Evolutionary conservation across 30 jellyfish, hydroid and myxozoan species (phyloP).

Genomic region (Turritopsis dohrnii): DNA sequence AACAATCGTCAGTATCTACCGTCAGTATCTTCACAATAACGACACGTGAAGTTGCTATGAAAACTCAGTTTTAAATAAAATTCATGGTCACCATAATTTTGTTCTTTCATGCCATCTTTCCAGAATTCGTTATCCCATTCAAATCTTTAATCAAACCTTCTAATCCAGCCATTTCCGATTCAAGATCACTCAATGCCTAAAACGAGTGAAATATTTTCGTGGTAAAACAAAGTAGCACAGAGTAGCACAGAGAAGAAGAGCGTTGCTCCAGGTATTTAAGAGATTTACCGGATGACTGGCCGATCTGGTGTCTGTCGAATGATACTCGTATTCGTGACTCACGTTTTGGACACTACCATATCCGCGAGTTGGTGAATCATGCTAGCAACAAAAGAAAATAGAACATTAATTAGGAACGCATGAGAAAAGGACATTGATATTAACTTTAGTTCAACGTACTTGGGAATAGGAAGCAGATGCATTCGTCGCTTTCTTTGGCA

Average conservation of each 20-base stretch:
- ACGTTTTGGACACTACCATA: constrained; percentile 28
- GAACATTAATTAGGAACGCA: not conserved
- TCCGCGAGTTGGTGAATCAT: not conserved
- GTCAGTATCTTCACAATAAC: not conserved
- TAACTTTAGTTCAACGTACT: not conserved
- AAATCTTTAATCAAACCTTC: constrained; percentile 89
- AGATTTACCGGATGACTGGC: constrained; percentile 93
- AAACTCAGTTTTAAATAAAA: not conserved
- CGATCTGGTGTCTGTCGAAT: constrained; percentile 37
- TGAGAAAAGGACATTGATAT: not conserved
- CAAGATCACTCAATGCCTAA: constrained; percentile 88
- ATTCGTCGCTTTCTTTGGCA: constrained; percentile 40
- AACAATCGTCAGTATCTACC: not conserved
- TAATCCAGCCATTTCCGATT: constrained; percentile 93
- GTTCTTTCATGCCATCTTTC: constrained; percentile 13
- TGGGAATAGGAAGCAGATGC: not conserved
- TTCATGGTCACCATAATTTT: not conserved
- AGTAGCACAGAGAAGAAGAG: not conserved
- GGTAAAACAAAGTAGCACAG: not conserved
- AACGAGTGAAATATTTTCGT: not conserved
- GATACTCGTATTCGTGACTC: not conserved
- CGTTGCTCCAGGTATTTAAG: too few relatives aligned
- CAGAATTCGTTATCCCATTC: constrained; percentile 69
- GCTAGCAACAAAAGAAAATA: not conserved
- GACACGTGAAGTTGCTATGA: not conserved